Conservation (phyloP, 2,113 vertebrate species). For the Vulpes vulpes region DNA sequence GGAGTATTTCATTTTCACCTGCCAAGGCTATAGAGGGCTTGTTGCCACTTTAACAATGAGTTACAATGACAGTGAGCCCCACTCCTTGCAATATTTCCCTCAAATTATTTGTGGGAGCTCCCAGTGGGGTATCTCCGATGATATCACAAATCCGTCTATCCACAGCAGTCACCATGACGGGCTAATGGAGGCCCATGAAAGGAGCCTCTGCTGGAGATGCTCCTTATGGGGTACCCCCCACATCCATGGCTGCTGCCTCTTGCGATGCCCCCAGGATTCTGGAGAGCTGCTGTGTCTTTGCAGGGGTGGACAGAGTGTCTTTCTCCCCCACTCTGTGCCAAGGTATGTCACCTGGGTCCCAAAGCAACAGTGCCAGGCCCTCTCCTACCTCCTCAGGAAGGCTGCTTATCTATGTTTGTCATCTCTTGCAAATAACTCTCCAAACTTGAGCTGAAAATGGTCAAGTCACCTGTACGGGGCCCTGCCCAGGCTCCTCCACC, state of each 20-base stretch:
- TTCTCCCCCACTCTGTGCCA: not conserved
- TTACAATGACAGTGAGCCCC: not conserved
- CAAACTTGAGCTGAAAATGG: constrained; percentile 24
- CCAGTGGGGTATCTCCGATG: not conserved
- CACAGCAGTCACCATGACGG: not conserved
- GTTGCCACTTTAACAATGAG: not conserved
- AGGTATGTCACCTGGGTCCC: not conserved
- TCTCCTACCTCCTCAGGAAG: not conserved
- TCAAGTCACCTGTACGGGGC: not conserved
- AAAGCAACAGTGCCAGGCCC: not conserved
- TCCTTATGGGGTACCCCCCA: not conserved
- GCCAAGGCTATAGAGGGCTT: not conserved
- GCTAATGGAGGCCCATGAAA: not conserved
- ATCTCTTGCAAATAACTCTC: not conserved
- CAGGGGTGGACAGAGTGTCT: not conserved
- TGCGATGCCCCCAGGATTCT: not conserved
- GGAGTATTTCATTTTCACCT: not conserved
- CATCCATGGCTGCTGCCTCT: not conserved
- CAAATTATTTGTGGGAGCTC: not conserved
- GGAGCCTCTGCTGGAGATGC: not conserved
- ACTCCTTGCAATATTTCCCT: not conserved
- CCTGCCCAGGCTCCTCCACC: not conserved
- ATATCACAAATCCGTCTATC: not conserved
- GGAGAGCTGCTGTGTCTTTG: not conserved
- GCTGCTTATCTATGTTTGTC: not conserved